Evolutionary conservation across 2,113 vertebrate species (phyloP).

Genomic region (Clarias batrachus): DNA sequence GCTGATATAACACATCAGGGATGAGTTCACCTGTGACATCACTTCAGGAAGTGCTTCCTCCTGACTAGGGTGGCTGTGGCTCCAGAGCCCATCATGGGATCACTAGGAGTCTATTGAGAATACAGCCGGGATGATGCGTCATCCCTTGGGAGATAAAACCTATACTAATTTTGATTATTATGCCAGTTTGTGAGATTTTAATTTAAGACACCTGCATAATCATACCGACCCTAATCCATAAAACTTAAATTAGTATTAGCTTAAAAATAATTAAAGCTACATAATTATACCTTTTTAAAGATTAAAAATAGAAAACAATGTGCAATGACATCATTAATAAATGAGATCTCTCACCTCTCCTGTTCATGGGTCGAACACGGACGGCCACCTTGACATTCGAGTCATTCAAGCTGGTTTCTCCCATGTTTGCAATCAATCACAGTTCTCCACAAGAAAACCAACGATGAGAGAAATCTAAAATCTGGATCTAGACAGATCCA

Average conservation of each 20-base stretch:
- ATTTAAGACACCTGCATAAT: neutral
- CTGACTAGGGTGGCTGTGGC: neutral
- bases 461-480: neutral
- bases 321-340: neutral
- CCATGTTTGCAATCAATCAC: slow-evolving; percentile 62
- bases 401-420: slow-evolving; percentile 77
- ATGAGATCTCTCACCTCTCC: slow-evolving; percentile 81
- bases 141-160: neutral
- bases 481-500: neutral
- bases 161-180: neutral
- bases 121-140: neutral
- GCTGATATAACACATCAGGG: neutral
- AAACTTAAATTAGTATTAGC: neutral
- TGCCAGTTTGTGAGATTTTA: neutral
- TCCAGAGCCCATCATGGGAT: neutral
- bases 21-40: neutral
- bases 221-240: neutral
- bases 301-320: neutral
- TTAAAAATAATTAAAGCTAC: neutral
- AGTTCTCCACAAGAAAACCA: neutral
- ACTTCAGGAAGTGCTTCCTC: neutral
- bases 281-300: neutral
- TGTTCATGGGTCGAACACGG: slow-evolving; percentile 92
- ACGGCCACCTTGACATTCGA: slow-evolving; percentile 97
- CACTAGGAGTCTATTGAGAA: neutral